A percentile compares a stretch with the other conserved stretches of the same genome.
Conservation (phyloP, 2,113 vertebrate species). For the Toxostoma redivivum region DNA sequence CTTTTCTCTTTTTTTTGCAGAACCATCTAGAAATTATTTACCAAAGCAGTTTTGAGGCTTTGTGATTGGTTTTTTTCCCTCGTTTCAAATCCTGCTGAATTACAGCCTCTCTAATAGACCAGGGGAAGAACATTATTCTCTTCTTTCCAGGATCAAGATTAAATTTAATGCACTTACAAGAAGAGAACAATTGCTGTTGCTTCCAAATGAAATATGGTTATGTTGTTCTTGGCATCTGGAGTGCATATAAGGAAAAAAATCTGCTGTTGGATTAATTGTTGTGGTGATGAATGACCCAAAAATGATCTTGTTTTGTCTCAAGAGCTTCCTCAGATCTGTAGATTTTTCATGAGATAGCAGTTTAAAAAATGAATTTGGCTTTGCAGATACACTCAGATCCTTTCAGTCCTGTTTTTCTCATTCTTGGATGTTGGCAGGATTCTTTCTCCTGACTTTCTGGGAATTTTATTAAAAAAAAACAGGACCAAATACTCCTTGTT, state of each 20-base stretch:
- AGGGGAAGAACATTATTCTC: background rate
- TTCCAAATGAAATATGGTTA: background rate
- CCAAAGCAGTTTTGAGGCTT: background rate
- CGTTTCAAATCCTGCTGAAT: background rate
- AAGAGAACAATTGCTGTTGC: background rate
- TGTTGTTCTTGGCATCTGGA: background rate
- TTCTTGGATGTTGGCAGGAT: background rate
- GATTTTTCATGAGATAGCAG: background rate
- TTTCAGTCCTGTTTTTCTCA: background rate
- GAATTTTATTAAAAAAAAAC: background rate
- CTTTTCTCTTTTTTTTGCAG: background rate
- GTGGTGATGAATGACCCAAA: background rate
- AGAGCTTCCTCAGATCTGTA: background rate
- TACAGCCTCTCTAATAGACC: background rate
- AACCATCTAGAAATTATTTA: background rate
- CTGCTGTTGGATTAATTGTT: background rate
- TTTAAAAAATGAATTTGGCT: background rate
- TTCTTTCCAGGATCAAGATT: background rate
- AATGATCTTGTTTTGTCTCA: background rate
- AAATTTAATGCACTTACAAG: background rate
- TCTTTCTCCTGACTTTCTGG: background rate
- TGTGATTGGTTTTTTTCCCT: background rate
- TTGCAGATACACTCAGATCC: background rate
- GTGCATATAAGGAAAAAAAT: background rate
- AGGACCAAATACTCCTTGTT: background rate